These are phyloP conservation scores for Leptothorax acervorum DNA, from an alignment of 2,888 invertebrate genomes.

Conservation along the genomic window DNA sequence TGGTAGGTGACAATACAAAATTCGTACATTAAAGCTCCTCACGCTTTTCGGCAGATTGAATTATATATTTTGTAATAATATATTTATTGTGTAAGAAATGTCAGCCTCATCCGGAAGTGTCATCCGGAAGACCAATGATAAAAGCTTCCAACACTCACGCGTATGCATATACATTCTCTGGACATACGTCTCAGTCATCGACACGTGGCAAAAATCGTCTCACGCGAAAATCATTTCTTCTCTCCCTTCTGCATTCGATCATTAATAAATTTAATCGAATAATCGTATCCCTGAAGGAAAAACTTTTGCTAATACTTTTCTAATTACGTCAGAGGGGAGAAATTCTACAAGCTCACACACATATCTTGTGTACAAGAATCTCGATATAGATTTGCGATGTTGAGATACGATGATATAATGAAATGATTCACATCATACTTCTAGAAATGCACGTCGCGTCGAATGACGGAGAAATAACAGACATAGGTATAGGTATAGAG, in stretches of 20 bases:
- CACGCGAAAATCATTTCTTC: not conserved
- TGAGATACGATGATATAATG: not conserved
- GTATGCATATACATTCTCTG: not conserved
- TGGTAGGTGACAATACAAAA: not conserved
- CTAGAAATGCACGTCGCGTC: not conserved
- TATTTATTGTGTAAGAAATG: not conserved
- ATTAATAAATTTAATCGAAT: not conserved
- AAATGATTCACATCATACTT: not conserved
- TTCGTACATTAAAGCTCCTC: not conserved
- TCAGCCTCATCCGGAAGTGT: not conserved
- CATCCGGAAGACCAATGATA: constrained; percentile 21
- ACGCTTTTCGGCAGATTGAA: not conserved
- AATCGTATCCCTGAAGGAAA: not conserved
- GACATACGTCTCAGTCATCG: not conserved
- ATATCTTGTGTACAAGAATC: not conserved
- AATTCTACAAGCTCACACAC: not conserved
- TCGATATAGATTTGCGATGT: not conserved
- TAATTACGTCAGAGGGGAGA: not conserved
- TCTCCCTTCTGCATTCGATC: not conserved
- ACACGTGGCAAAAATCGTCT: constrained; percentile 1
- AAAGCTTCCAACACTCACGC: not conserved
- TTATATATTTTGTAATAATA: not conserved
- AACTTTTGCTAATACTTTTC: not conserved
- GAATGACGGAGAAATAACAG: not conserved
- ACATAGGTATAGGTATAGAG: not conserved